Conservation (phyloP, 2,113 vertebrate species). For the Antechinus stuartii region DNA sequence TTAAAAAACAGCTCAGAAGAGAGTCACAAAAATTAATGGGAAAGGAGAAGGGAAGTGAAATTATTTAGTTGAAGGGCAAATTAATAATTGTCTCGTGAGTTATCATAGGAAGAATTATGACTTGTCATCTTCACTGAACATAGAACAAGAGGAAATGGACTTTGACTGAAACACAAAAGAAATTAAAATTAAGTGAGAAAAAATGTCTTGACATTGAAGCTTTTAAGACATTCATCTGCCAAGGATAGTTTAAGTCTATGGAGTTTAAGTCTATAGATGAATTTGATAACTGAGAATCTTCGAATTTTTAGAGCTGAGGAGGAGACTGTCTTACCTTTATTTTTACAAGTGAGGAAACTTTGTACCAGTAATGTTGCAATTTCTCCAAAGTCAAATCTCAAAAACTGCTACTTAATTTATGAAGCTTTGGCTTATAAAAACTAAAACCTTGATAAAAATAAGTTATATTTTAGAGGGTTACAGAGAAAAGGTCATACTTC, state of each 20-base stretch:
- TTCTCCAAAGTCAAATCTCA: not conserved
- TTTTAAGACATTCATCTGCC: conserved; percentile 33
- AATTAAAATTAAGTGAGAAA: not conserved
- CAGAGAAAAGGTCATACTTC: not conserved
- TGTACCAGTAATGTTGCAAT: not conserved
- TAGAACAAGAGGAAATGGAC: not conserved
- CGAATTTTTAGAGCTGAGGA: not conserved
- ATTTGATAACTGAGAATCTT: not conserved
- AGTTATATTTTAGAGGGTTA: not conserved
- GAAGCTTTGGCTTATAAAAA: not conserved
- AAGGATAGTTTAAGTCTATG: conserved; percentile 1
- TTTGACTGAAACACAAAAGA: not conserved
- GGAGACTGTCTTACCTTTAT: not conserved
- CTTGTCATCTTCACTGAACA: not conserved
- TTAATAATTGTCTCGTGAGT: conserved; percentile 17
- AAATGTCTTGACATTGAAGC: not conserved
- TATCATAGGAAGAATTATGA: not conserved
- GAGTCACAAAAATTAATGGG: conserved; percentile 5
- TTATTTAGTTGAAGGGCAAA: not conserved
- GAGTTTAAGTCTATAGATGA: not conserved
- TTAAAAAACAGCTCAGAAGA: not conserved
- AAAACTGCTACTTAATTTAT: conserved; percentile 12
- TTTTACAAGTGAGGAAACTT: conserved; percentile 7
- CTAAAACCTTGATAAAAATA: not conserved
- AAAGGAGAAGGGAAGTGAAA: conserved; percentile 23